Conservation (phyloP, 53 echinoderm and acorn worm genomes). For the Paracentrotus lividus region DNA sequence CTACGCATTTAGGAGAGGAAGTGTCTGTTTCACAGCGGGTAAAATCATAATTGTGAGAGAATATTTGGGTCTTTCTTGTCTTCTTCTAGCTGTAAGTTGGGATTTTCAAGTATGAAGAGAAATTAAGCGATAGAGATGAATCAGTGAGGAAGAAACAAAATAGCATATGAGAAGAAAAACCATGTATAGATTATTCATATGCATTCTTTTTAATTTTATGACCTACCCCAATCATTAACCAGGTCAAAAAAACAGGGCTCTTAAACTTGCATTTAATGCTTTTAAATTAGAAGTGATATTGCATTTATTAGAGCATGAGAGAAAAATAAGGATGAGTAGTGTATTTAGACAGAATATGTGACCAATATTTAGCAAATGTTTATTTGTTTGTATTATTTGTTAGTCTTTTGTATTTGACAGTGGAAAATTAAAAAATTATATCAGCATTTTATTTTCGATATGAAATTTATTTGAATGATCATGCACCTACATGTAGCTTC, state of each 20-base stretch:
- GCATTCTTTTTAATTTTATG: neutral
- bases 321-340: neutral
- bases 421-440: no score
- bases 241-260: neutral
- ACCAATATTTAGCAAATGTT: neutral
- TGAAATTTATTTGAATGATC: no score
- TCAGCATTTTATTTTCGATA: no score
- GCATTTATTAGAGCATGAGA: slow-evolving; percentile 19
- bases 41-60: slow-evolving; percentile 4
- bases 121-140: neutral
- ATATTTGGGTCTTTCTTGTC: slow-evolving; percentile 53
- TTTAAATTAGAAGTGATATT: neutral
- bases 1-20: neutral
- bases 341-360: neutral
- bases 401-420: no score
- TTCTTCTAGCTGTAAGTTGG: neutral
- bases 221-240: neutral
- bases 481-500: no score
- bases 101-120: neutral
- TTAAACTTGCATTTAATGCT: neutral
- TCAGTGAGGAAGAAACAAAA: neutral
- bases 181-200: neutral
- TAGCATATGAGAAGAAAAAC: neutral
- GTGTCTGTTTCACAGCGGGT: neutral
- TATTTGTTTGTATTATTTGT: neutral